Base-by-base conservation (phyloP, 2,797 vertebrate species). In the Premnoplex brunnescens region DNA sequence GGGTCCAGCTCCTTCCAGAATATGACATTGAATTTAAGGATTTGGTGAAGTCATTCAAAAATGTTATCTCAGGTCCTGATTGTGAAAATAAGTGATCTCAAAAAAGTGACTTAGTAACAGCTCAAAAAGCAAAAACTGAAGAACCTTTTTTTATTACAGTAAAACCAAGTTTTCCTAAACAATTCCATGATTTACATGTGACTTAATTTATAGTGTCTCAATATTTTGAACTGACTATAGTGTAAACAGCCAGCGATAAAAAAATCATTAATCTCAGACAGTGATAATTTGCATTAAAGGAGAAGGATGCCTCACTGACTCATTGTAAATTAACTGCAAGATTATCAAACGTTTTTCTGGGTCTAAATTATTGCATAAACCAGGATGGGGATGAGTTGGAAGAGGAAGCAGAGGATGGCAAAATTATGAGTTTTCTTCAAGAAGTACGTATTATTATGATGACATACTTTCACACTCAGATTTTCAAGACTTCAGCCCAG, bases 221-320 rank as follows among this genome's bases (percentile, higher is more conserved):
- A 19, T 69, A 73, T 71, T 81, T 90, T 64, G 18, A 89, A 39
- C 26, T 72, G 28, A 37, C 18, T 75, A 9, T 5, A 27, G 6
- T 36, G 51, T 24, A 78, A 93, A 62, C 22, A 83, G 24, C 7
- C 64, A 72, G 8, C 17, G 56, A 74, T 67, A 85, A 93, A 87
- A 88, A 87, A 80, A 2, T 39, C 8, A 59, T 87, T 91, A n/a
- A 62, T 85, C 7, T 7, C 43, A 55, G 55, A 48, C 34, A 59
- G 14, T 60, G 28, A 7, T 52, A 88, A 75, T 86, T 63, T 80
- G 1, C 27, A 59, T 73, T 89, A 67, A 68, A 83, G 14, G 26
- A 91, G 75, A 89, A 85, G 18, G 51, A 83, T 80, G 32, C 19
- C 68, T 91, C 17, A 24, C 39, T 85, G 51, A 23, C 34, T 88